A percentile compares a stretch with the other conserved stretches of the same genome.
Evolutionary conservation across 2,797 vertebrate species (phyloP).

Genomic region (Urosaurus nigricauda): DNA sequence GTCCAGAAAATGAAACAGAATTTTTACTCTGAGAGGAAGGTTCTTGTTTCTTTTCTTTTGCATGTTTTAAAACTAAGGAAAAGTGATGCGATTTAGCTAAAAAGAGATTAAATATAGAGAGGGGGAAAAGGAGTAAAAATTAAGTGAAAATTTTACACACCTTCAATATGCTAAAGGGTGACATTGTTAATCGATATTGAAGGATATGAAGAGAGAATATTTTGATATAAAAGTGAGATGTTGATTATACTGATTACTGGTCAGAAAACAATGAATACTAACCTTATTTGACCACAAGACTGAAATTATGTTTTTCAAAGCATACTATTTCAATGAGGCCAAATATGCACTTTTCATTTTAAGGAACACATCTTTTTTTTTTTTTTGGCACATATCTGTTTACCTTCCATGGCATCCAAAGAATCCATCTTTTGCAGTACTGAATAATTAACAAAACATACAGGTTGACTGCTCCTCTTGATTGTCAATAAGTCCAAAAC

Average conservation of each 20-base stretch:
- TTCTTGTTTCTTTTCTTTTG: neutral
- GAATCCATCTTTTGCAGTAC: conserved; percentile 99
- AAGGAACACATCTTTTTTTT: conserved; percentile 20
- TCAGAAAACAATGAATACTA: neutral
- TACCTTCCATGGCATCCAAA: conserved; percentile 98
- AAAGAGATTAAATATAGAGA: too few species aligned
- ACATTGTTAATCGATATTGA: neutral
- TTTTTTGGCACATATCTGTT: conserved; percentile 53
- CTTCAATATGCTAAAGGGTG: neutral
- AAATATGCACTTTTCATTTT: conserved; percentile 38
- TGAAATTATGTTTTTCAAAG: conserved; percentile 16
- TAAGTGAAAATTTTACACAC: neutral
- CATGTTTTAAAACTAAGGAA: neutral
- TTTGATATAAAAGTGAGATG: neutral
- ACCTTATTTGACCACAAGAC: neutral
- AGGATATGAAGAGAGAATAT: neutral
- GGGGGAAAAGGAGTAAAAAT: neutral
- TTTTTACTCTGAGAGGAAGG: neutral
- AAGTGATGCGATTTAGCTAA: neutral
- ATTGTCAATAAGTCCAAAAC: conserved; percentile 92
- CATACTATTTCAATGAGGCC: conserved; percentile 15
- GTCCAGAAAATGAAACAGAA: neutral
- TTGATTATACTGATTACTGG: neutral
- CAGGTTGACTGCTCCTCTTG: conserved; percentile 91
- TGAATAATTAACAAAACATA: conserved; percentile 98